A percentile compares a stretch with the other conserved stretches of the same genome.
These are phyloP conservation scores for Erythrolamprus reginae DNA, from an alignment of 2,113 vertebrate species.

Conservation along the genomic window DNA sequence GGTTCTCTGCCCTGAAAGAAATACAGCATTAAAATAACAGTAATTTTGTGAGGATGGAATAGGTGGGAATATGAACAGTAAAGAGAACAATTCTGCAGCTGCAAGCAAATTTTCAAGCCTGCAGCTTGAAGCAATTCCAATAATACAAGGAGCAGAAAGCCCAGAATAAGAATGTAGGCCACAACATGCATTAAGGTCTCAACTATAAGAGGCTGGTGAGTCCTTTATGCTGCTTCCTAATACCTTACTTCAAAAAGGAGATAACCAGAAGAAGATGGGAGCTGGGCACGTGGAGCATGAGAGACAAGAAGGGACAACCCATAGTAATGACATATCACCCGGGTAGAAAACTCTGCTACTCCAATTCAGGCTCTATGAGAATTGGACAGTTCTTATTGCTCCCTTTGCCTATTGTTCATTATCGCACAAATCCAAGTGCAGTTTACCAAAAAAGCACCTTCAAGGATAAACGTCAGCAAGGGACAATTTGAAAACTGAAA, in stretches of 20 bases:
- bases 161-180: neutral
- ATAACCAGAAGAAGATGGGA: neutral
- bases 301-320: neutral
- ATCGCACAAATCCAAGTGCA: neutral
- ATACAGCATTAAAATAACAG: neutral
- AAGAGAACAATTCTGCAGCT: neutral
- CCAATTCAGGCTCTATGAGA: no score
- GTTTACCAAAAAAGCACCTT: neutral
- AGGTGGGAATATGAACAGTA: neutral
- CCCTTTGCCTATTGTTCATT: neutral
- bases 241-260: neutral
- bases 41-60: neutral
- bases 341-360: neutral
- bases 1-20: constrained; percentile 86
- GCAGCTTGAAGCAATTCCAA: neutral
- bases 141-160: neutral
- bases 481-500: neutral
- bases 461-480: neutral
- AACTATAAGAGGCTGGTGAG: neutral
- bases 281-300: neutral
- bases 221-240: neutral
- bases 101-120: neutral
- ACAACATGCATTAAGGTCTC: neutral
- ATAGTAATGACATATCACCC: neutral
- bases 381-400: neutral